A percentile compares a stretch with the other conserved stretches of the same genome.
Evolutionary conservation across 2,797 vertebrate genomes (phyloP).

Genomic region (Artibeus lituratus): DNA sequence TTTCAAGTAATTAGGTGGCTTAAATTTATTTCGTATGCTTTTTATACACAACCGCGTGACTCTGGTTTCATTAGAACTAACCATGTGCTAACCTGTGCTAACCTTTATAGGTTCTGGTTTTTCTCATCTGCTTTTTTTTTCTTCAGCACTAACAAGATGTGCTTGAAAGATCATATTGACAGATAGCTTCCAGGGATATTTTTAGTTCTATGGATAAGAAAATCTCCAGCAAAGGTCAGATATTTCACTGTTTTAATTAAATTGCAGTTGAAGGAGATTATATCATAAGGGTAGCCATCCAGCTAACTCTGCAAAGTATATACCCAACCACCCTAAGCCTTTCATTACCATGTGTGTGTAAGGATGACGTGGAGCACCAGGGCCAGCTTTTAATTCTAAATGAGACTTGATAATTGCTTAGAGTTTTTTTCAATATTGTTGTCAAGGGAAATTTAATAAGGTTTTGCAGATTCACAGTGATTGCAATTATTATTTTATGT

Average conservation of each 20-base stretch:
- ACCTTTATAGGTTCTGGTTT: conserved; percentile 4
- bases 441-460: conserved; percentile 64
- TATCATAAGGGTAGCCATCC: conserved; percentile 73
- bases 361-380: background rate
- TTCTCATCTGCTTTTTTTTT: conserved; percentile 64
- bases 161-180: conserved; percentile 77
- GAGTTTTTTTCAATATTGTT: conserved; percentile 27
- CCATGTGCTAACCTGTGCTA: conserved; percentile 5
- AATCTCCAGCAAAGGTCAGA: conserved; percentile 83
- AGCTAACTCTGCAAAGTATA: conserved; percentile 26
- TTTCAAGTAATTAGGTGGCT: background rate
- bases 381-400: conserved; percentile 59
- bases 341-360: background rate
- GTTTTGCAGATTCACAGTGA: conserved; percentile 42
- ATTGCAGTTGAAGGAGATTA: conserved; percentile 79
- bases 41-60: background rate
- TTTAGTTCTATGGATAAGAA: conserved; percentile 80
- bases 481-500: conserved; percentile 51
- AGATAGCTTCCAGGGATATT: conserved; percentile 77
- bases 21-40: background rate
- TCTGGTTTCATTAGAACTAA: conserved; percentile 27
- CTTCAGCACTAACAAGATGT: conserved; percentile 4
- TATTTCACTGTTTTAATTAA: conserved; percentile 83
- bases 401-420: conserved; percentile 45
- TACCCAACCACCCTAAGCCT: conserved; percentile 32